Percentiles rank a stretch among this genome's conserved stretches.
These are phyloP conservation scores for Lutraria rhynchaena DNA, from an alignment of 1,140 invertebrate genomes.

Conservation along the genomic window DNA sequence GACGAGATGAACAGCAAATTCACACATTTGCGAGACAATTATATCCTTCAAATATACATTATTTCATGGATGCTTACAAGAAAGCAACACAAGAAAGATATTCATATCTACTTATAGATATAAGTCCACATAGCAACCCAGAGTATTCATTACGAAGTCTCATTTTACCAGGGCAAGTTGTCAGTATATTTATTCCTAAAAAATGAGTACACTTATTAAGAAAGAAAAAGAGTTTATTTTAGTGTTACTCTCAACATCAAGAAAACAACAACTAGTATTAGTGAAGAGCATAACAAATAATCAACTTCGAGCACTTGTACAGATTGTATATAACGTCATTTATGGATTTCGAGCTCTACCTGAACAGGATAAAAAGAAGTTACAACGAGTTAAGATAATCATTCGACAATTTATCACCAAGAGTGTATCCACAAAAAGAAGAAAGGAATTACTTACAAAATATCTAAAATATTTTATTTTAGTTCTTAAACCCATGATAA, in stretches of 20 bases:
- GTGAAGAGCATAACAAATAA: slow-evolving; percentile 16
- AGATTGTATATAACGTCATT: slow-evolving; percentile 41
- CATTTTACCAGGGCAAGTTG: slow-evolving; percentile 23
- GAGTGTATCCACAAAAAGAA: slow-evolving; percentile 10
- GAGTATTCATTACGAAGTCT: slow-evolving; percentile 5
- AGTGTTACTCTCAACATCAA: not conserved
- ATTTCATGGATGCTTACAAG: slow-evolving; percentile 37
- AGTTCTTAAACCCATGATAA: slow-evolving; percentile 20
- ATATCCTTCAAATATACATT: slow-evolving; percentile 22
- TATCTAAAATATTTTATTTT: slow-evolving; percentile 1
- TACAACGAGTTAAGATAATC: not conserved
- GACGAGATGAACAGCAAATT: slow-evolving; percentile 42
- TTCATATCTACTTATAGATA: slow-evolving; percentile 25
- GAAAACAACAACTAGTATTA: slow-evolving; percentile 11
- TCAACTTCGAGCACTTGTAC: slow-evolving; percentile 15
- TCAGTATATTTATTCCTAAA: slow-evolving; percentile 13
- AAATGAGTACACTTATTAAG: slow-evolving; percentile 2
- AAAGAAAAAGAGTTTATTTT: slow-evolving; percentile 25
- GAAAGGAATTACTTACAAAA: slow-evolving; percentile 1
- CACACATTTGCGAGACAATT: slow-evolving; percentile 49
- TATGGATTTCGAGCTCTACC: not conserved
- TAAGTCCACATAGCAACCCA: slow-evolving; percentile 27
- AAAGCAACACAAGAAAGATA: slow-evolving; percentile 14
- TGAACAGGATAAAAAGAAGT: slow-evolving; percentile 32
- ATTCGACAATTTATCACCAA: slow-evolving; percentile 33